phyloP scores from a whole-genome alignment of 2,888 invertebrate genomes.

The Camptogramma bilineatum region DNA sequence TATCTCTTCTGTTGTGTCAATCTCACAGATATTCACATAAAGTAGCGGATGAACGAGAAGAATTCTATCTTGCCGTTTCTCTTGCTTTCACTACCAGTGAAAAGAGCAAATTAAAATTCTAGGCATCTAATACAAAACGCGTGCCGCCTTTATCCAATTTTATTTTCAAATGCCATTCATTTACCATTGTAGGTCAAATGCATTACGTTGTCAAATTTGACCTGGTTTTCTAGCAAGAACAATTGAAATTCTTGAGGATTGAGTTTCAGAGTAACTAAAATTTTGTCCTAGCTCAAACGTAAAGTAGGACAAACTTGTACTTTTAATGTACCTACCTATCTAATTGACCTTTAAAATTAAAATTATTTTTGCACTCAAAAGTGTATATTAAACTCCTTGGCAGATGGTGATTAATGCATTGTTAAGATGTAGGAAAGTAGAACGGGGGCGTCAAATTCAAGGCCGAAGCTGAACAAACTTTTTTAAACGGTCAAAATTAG shows the following conservation, averaged over 20 bases:
- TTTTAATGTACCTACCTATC: neutral
- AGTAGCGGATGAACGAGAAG: slow-evolving; percentile 18
- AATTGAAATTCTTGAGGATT: slow-evolving; percentile 45
- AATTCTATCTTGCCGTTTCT: slow-evolving; percentile 23
- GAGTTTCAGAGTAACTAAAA: slow-evolving; percentile 35
- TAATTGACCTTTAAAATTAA: slow-evolving; percentile 21
- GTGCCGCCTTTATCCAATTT: slow-evolving; percentile 59
- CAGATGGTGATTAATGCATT: slow-evolving; percentile 75
- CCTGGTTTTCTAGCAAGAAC: slow-evolving; percentile 66
- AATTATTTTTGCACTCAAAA: slow-evolving; percentile 47
- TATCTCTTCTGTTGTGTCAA: neutral
- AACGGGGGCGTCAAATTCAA: slow-evolving; percentile 79
- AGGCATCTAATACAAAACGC: slow-evolving; percentile 28
- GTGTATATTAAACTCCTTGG: slow-evolving; percentile 55
- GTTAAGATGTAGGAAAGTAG: slow-evolving; percentile 80
- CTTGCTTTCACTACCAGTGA: slow-evolving; percentile 28
- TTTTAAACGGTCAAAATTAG: slow-evolving; percentile 66
- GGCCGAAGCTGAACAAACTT: slow-evolving; percentile 75
- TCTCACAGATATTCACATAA: slow-evolving; percentile 14
- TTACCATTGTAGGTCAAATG: slow-evolving; percentile 78
- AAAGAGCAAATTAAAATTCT: slow-evolving; percentile 31
- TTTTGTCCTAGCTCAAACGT: slow-evolving; percentile 28
- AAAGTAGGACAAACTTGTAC: slow-evolving; percentile 19
- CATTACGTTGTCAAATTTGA: slow-evolving; percentile 78
- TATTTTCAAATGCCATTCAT: slow-evolving; percentile 67